phyloP scores from a whole-genome alignment of 2,797 vertebrate genomes.

The Rhabdophis nuchalis region DNA sequence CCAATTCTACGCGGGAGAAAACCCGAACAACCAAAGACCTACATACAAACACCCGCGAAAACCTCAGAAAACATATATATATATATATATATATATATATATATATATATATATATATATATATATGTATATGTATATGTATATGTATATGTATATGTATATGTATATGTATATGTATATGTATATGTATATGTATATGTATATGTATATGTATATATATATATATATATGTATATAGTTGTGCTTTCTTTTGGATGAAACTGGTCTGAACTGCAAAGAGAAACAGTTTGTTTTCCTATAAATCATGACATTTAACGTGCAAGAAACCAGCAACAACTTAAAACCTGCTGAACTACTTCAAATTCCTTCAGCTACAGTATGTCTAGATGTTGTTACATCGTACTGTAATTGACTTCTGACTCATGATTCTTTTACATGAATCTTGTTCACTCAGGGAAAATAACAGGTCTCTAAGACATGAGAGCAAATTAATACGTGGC shows the following conservation, averaged over 20 bases:
- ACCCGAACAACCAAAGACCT: too few relatives aligned
- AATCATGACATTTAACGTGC: background rate
- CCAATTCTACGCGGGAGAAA: too few relatives aligned
- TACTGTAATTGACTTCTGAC: background rate
- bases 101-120: too few relatives aligned
- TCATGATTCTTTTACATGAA: background rate
- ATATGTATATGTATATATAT: too few relatives aligned
- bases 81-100: too few relatives aligned
- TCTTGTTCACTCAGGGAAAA: background rate
- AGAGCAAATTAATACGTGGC: background rate
- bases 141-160: too few relatives aligned
- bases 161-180: too few relatives aligned
- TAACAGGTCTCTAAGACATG: background rate
- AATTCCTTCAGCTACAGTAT: background rate
- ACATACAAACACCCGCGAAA: too few relatives aligned
- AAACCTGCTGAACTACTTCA: background rate
- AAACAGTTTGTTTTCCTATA: background rate
- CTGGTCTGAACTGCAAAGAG: background rate
- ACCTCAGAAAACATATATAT: too few relatives aligned
- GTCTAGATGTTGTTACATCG: background rate
- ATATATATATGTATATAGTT: background rate
- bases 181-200: too few relatives aligned
- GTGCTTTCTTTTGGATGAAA: background rate
- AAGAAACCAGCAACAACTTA: background rate
- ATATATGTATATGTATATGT: too few relatives aligned